Evolutionary conservation across 2,113 vertebrate species (phyloP).

Genomic region (Polypterus senegalus): DNA sequence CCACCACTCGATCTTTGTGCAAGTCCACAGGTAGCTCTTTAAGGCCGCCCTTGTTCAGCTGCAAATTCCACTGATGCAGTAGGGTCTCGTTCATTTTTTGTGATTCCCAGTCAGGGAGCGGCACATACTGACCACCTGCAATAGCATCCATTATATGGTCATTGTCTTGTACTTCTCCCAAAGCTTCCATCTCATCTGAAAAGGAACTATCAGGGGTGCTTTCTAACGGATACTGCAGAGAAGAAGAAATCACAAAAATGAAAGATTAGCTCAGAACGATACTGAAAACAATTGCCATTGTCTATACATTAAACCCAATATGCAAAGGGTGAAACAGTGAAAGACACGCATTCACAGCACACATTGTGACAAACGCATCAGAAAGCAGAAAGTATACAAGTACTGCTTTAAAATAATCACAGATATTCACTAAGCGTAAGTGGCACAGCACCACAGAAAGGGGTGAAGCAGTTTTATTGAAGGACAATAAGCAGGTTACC

Average conservation of each 20-base stretch:
- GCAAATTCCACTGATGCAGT: slow-evolving; percentile 60
- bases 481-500: too few relatives aligned
- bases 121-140: slow-evolving; percentile 60
- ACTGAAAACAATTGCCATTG: too few relatives aligned
- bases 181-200: slow-evolving; percentile 25
- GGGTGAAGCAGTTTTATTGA: too few relatives aligned
- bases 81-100: slow-evolving; percentile 52
- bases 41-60: slow-evolving; percentile 34
- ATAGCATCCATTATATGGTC: slow-evolving; percentile 60
- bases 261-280: too few relatives aligned
- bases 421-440: too few relatives aligned
- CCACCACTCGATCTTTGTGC: slow-evolving; percentile 67
- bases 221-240: slow-evolving; percentile 62
- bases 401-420: too few relatives aligned
- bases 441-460: too few relatives aligned
- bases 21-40: slow-evolving; percentile 67
- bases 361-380: too few relatives aligned
- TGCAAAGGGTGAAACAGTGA: too few relatives aligned
- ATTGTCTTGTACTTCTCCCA: slow-evolving; percentile 50
- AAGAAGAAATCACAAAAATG: neutral
- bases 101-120: slow-evolving; percentile 47
- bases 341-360: too few relatives aligned
- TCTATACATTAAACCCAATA: too few relatives aligned
- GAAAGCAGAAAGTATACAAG: too few relatives aligned
- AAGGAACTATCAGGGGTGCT: slow-evolving; percentile 25